A percentile compares a stretch with the other conserved stretches of the same genome.
phyloP scores from a whole-genome alignment of 1,140 invertebrate species.

The Nylanderia fulva region DNA sequence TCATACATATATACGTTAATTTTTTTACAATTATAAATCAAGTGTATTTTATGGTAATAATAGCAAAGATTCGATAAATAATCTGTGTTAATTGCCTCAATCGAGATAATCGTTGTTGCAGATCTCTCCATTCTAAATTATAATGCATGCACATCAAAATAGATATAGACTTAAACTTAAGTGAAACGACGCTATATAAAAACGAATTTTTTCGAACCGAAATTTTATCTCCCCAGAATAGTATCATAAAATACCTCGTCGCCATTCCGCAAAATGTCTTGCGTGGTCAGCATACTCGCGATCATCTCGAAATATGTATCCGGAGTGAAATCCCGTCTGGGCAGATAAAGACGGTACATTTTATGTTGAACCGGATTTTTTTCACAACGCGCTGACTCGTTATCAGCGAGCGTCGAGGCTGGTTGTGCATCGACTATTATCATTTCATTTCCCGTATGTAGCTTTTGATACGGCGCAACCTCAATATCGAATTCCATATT shows the following conservation, averaged over 20 bases:
- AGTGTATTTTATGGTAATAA: background rate
- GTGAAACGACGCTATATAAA: background rate
- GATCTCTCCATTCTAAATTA: background rate
- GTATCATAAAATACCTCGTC: slow-evolving; percentile 83
- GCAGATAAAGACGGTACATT: slow-evolving; percentile 89
- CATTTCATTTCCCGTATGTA: slow-evolving; percentile 85
- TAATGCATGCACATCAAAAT: background rate
- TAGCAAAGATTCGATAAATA: background rate
- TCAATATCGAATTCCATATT: slow-evolving; percentile 90
- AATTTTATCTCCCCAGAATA: background rate
- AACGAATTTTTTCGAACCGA: background rate
- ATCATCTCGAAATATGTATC: slow-evolving; percentile 89
- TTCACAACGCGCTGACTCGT: slow-evolving; percentile 77
- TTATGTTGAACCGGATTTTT: slow-evolving; percentile 84
- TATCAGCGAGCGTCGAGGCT: slow-evolving; percentile 81
- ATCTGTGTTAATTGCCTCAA: background rate
- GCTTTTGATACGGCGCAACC: slow-evolving; percentile 88
- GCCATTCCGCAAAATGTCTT: slow-evolving; percentile 87
- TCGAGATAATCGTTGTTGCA: background rate
- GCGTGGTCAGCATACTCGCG: slow-evolving; percentile 88
- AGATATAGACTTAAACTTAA: background rate
- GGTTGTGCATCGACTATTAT: slow-evolving; percentile 88
- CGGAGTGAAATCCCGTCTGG: slow-evolving; percentile 86
- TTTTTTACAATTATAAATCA: slow-evolving; percentile 5
- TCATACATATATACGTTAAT: background rate